Conservation (phyloP, 2,113 vertebrate genomes). For the Hyaena hyaena region DNA sequence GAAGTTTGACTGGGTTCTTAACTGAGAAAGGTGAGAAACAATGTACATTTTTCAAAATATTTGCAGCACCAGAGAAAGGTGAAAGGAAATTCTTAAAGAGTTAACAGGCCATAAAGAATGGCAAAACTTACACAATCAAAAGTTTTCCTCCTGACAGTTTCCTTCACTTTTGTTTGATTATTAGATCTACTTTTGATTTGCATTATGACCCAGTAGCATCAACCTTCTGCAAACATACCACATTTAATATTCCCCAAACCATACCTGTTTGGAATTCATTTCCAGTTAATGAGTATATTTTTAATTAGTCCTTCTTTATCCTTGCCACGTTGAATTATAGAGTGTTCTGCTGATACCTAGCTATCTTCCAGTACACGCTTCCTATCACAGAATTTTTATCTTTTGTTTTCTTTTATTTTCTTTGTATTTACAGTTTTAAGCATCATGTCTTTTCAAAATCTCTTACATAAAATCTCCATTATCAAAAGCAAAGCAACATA, state of each 20-base stretch:
- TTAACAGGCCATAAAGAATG: neutral
- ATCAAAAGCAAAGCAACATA: neutral
- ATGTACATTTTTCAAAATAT: neutral
- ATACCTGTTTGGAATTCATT: neutral
- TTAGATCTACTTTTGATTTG: neutral
- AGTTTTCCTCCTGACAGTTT: neutral
- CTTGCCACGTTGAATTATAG: neutral
- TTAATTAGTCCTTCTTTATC: neutral
- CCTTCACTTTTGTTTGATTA: neutral
- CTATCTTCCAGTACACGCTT: neutral
- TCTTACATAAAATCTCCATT: neutral
- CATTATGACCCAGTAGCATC: neutral
- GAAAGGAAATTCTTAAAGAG: neutral
- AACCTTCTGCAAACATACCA: neutral
- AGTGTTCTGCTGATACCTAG: neutral
- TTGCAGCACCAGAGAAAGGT: neutral
- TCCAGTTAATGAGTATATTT: neutral
- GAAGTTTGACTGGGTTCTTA: neutral
- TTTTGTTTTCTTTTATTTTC: neutral
- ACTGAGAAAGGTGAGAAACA: neutral
- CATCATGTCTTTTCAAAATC: neutral
- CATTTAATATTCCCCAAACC: neutral
- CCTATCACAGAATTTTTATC: neutral
- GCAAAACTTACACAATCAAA: neutral
- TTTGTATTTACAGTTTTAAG: neutral